Evolutionary conservation across 2,797 vertebrate genomes (phyloP).

Genomic region (Gallinago stenura): DNA sequence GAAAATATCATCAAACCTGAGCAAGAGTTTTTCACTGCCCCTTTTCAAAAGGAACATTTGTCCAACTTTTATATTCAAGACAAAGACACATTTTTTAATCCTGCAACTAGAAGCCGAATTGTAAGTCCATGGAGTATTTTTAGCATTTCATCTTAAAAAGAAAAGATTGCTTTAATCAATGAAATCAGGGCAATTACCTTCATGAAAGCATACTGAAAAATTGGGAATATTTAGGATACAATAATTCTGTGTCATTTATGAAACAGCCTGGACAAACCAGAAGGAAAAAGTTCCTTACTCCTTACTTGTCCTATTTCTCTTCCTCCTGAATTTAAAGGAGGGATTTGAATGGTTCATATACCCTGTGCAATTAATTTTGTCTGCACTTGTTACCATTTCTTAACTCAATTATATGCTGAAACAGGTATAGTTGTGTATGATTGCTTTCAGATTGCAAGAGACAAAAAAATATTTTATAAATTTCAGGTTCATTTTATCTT

Average conservation of each 20-base stretch:
- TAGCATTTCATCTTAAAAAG: not conserved
- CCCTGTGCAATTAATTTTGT: not conserved
- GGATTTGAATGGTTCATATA: not conserved
- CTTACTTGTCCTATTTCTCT: not conserved
- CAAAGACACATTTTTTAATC: constrained; percentile 89
- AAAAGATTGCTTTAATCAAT: not conserved
- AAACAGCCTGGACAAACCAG: not conserved
- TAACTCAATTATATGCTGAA: not conserved
- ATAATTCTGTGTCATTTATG: not conserved
- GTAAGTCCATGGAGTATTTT: constrained; percentile 74
- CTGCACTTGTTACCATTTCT: not conserved
- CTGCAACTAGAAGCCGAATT: constrained; percentile 92
- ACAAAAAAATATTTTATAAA: not conserved
- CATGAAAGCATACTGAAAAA: not conserved
- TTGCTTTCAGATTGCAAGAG: not conserved
- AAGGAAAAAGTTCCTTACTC: not conserved
- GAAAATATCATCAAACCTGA: constrained; percentile 87
- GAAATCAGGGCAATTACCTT: not conserved
- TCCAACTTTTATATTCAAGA: constrained; percentile 85
- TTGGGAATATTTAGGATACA: not conserved
- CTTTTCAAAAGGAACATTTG: constrained; percentile 88
- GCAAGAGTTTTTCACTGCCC: constrained; percentile 91
- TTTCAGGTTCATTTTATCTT: constrained; percentile 91
- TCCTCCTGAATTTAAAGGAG: not conserved
- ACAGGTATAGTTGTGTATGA: not conserved